phyloP scores from a whole-genome alignment of 2,797 vertebrate species.

The Sebastes vulpes region DNA sequence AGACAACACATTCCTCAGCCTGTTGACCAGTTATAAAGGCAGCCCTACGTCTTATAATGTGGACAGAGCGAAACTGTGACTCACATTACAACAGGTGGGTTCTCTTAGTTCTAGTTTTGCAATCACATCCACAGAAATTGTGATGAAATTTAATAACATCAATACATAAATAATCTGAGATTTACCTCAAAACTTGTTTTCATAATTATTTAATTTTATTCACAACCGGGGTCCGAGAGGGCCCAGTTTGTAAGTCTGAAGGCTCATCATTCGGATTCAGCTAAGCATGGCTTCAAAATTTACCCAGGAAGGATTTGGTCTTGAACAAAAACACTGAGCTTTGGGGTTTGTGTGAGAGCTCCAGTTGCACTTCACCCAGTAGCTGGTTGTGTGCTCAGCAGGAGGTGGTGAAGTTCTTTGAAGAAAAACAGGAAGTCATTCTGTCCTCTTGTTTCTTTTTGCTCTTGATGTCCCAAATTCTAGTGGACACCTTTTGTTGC shows the following conservation, averaged over 20 bases:
- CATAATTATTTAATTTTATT: neutral
- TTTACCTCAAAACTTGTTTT: neutral
- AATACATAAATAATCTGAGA: neutral
- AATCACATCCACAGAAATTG: neutral
- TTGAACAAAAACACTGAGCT: neutral
- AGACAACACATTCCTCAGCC: neutral
- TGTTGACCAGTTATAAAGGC: neutral
- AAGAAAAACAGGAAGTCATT: slow-evolving; percentile 77
- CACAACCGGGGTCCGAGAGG: neutral
- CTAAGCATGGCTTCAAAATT: neutral
- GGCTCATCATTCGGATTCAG: neutral
- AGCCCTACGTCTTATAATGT: neutral
- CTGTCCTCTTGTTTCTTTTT: slow-evolving; percentile 72
- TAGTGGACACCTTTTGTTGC: slow-evolving; percentile 64
- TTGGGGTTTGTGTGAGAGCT: slow-evolving; percentile 1
- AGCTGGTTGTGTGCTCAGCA: slow-evolving; percentile 31
- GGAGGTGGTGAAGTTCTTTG: slow-evolving; percentile 62
- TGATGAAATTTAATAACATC: neutral
- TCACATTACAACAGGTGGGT: neutral
- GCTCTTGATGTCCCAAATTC: slow-evolving; percentile 67
- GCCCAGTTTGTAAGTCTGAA: neutral
- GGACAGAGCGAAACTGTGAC: neutral
- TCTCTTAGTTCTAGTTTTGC: neutral
- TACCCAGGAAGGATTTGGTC: neutral
- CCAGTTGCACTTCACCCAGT: slow-evolving; percentile 35